Evolutionary conservation across 1,140 invertebrate species (phyloP).

Genomic region (Drosophila nikananu): DNA sequence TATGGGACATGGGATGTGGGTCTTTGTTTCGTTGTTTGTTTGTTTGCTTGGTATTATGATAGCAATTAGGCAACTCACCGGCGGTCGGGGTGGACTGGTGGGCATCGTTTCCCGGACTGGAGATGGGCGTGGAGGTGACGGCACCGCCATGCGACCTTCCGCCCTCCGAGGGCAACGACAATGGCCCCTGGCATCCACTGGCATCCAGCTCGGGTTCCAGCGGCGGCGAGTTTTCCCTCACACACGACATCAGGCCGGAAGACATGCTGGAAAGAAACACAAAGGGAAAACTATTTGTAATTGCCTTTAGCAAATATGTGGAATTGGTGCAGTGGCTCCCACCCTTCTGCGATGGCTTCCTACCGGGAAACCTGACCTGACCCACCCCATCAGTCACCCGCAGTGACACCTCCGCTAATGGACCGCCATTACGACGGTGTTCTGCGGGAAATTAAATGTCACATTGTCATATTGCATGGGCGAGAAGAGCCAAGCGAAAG

Average conservation of each 20-base stretch:
- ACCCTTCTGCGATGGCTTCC: conserved; percentile 3
- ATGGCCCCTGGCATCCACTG: conserved; percentile 57
- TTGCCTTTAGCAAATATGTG: conserved; percentile 24
- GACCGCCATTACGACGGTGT: conserved; percentile 32
- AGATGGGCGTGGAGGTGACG: conserved; percentile 67
- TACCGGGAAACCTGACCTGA: conserved; percentile 1
- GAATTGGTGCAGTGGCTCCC: conserved; percentile 10
- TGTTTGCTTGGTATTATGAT: conserved; percentile 11
- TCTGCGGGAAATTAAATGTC: conserved; percentile 55
- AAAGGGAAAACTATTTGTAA: conserved; percentile 35
- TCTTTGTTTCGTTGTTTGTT: conserved; percentile 2
- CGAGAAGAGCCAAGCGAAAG: conserved; percentile 19
- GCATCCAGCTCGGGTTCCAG: conserved; percentile 77
- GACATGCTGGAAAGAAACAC: conserved; percentile 77
- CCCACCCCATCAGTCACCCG: conserved; percentile 21
- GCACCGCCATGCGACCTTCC: conserved; percentile 52
- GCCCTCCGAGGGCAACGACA: conserved; percentile 69
- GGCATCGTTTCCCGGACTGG: conserved; percentile 56
- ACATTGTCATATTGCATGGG: conserved; percentile 57
- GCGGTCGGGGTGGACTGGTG: conserved; percentile 43
- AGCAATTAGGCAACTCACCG: conserved; percentile 53
- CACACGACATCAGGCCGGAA: conserved; percentile 86
- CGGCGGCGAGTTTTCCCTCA: conserved; percentile 86
- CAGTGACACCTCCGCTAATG: conserved; percentile 46
- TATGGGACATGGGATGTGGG: background rate